These are phyloP conservation scores for Entomobrya multifasciata DNA, from an alignment of 2,888 invertebrate species.

Conservation along the genomic window DNA sequence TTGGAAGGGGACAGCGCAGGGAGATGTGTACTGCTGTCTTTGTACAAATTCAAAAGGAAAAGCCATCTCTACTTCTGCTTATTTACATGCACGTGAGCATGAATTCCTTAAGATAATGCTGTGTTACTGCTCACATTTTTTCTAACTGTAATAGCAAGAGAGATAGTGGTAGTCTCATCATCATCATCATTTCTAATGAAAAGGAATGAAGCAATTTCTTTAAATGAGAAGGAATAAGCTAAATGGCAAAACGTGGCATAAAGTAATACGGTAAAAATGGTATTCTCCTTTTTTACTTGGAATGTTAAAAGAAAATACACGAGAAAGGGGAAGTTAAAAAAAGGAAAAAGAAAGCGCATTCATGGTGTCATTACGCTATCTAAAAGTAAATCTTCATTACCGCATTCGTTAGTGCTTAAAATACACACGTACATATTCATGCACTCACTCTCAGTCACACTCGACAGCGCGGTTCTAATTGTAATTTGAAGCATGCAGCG, in stretches of 20 bases:
- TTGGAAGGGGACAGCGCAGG: background rate
- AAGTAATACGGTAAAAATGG: background rate
- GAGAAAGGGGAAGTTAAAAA: background rate
- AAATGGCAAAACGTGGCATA: constrained; percentile 38
- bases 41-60: background rate
- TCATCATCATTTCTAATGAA: constrained; percentile 59
- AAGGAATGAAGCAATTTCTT: constrained; percentile 66
- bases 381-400: constrained; percentile 37
- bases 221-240: constrained; percentile 54
- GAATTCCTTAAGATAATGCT: constrained; percentile 6
- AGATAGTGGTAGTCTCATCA: background rate
- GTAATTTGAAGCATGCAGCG: constrained; percentile 33
- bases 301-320: background rate
- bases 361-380: constrained; percentile 38
- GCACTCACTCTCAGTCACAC: background rate
- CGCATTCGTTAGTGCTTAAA: background rate
- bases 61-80: background rate
- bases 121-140: background rate
- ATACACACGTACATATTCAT: background rate
- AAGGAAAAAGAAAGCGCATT: background rate
- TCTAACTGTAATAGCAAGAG: background rate
- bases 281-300: background rate
- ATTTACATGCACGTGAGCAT: constrained; percentile 47
- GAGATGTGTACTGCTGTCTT: background rate
- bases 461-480: background rate